Percentiles rank a stretch among this genome's conserved stretches.
phyloP scores from a whole-genome alignment of 2,888 invertebrate genomes.

The Caradrina kadenii region DNA sequence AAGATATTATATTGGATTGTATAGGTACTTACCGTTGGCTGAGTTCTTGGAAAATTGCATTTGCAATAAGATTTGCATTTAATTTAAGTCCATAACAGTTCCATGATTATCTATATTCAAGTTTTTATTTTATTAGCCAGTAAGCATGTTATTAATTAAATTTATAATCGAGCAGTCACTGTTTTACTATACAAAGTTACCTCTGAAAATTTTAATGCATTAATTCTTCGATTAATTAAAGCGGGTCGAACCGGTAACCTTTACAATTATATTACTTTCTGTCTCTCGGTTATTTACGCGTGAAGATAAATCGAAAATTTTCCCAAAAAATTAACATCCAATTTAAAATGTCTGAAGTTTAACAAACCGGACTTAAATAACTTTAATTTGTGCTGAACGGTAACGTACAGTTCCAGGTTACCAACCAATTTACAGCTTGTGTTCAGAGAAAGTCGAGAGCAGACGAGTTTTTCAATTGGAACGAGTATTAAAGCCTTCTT shows the following conservation, averaged over 20 bases:
- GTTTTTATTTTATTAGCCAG: constrained; percentile 9
- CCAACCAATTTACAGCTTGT: constrained; percentile 58
- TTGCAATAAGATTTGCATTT: constrained; percentile 28
- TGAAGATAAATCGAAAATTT: constrained; percentile 29
- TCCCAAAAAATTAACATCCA: constrained; percentile 23
- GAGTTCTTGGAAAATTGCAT: constrained; percentile 25
- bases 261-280: constrained; percentile 30
- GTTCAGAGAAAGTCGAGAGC: constrained; percentile 63
- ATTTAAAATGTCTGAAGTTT: constrained; percentile 49
- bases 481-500: constrained; percentile 65
- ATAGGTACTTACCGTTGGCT: neutral
- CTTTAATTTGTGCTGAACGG: constrained; percentile 60
- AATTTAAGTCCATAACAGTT: constrained; percentile 14
- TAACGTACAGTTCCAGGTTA: constrained; percentile 54
- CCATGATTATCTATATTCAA: constrained; percentile 18
- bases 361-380: constrained; percentile 43
- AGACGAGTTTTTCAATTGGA: constrained; percentile 68
- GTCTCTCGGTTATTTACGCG: constrained; percentile 40
- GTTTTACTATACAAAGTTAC: constrained; percentile 4
- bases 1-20: neutral
- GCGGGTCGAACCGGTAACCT: neutral
- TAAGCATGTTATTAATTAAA: constrained; percentile 32
- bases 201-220: constrained; percentile 14
- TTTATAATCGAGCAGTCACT: constrained; percentile 57
- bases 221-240: constrained; percentile 13